Evolutionary conservation across 2,113 vertebrate species (phyloP).

Genomic region (Osmerus mordax): DNA sequence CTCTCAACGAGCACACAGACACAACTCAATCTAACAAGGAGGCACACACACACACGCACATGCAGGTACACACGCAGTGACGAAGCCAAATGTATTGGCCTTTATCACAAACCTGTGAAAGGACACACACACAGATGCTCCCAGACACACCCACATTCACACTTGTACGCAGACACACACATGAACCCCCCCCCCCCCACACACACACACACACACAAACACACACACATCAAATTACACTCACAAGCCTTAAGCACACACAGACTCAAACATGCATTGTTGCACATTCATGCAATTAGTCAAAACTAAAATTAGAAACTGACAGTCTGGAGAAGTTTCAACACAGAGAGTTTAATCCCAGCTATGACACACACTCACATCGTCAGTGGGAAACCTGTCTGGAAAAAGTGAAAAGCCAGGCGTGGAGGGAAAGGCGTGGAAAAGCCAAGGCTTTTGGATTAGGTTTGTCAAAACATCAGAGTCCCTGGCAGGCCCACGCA

Average conservation of each 20-base stretch:
- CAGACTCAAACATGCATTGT: constrained; percentile 9
- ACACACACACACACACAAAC: constrained; percentile 16
- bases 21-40: not conserved
- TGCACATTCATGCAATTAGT: constrained; percentile 29
- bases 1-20: constrained; percentile 5
- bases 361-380: constrained; percentile 20
- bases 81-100: too few species aligned
- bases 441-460: not conserved
- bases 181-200: constrained; percentile 8
- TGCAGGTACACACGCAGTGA: too few species aligned
- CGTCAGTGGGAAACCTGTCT: constrained; percentile 24
- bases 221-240: too few species aligned
- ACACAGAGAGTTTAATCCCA: constrained; percentile 33
- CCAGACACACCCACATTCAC: too few species aligned
- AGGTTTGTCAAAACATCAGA: not conserved
- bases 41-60: constrained; percentile 15
- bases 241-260: too few species aligned
- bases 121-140: too few species aligned
- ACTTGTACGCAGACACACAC: not conserved
- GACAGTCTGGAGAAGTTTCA: constrained; percentile 32
- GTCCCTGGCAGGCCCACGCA: not conserved
- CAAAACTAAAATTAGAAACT: constrained; percentile 26
- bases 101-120: too few species aligned
- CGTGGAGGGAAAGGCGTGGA: not conserved
- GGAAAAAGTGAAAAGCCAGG: constrained; percentile 2